Evolutionary conservation across 2,797 vertebrate genomes (phyloP).

Genomic region (Pitangus sulphuratus): DNA sequence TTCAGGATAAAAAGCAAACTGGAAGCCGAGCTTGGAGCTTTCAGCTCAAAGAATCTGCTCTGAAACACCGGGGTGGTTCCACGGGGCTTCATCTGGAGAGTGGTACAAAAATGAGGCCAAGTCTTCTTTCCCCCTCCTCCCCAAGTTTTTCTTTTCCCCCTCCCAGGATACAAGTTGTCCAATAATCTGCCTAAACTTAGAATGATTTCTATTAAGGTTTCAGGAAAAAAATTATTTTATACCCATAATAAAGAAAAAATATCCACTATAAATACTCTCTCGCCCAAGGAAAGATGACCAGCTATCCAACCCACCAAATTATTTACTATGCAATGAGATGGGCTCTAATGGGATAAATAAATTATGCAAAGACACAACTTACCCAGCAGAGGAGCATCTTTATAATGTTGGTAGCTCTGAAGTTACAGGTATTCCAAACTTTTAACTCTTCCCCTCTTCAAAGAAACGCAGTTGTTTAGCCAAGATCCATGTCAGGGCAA

Average conservation of each 20-base stretch:
- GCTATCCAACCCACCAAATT: background rate
- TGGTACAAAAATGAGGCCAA: background rate
- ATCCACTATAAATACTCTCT: background rate
- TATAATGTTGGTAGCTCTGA: background rate
- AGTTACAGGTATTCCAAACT: background rate
- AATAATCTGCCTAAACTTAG: background rate
- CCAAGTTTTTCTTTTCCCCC: background rate
- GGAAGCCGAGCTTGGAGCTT: background rate
- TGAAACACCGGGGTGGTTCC: background rate
- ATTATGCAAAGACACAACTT: background rate
- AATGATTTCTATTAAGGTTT: background rate
- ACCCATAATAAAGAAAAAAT: background rate
- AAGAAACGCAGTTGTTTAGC: background rate
- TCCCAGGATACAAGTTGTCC: background rate
- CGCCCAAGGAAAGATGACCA: background rate
- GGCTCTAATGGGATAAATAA: background rate
- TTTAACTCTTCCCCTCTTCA: background rate
- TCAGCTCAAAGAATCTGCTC: constrained; percentile 15
- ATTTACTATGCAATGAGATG: background rate
- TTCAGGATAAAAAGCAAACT: background rate
- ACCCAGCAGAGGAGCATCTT: background rate
- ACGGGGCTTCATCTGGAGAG: background rate
- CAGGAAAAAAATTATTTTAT: background rate
- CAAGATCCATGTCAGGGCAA: background rate
- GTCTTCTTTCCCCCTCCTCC: background rate